A percentile compares a stretch with the other conserved stretches of the same genome.
phyloP scores from a whole-genome alignment of 2,888 invertebrate genomes.

The Drosophila nigricruria region DNA sequence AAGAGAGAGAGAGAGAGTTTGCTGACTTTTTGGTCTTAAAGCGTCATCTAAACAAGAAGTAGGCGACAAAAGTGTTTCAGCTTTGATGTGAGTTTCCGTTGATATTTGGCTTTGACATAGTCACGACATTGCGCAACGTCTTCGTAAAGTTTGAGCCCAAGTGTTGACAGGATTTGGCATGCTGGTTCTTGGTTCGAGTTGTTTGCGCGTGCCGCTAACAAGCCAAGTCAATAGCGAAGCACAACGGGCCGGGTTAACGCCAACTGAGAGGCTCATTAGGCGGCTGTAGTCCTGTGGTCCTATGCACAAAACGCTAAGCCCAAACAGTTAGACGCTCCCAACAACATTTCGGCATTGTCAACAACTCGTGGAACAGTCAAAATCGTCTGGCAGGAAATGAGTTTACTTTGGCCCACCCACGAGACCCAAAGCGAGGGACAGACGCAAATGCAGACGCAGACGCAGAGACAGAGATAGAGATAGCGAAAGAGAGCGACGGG shows the following conservation, averaged over 20 bases:
- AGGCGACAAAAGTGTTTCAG: neutral
- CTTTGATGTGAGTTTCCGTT: constrained; percentile 32
- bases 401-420: constrained; percentile 61
- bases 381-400: constrained; percentile 79
- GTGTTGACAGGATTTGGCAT: constrained; percentile 48
- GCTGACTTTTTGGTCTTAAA: constrained; percentile 10
- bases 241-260: constrained; percentile 30
- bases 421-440: constrained; percentile 13
- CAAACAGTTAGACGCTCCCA: constrained; percentile 28
- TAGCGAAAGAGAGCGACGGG: neutral
- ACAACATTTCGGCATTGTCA: constrained; percentile 66
- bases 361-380: constrained; percentile 74
- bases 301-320: constrained; percentile 45
- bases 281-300: constrained; percentile 30
- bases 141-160: constrained; percentile 23
- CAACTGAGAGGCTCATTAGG: constrained; percentile 60
- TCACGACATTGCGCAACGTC: neutral
- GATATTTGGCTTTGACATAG: neutral
- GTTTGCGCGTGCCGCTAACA: constrained; percentile 65
- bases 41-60: no score
- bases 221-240: constrained; percentile 69
- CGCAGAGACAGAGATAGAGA: neutral
- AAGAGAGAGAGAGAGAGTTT: neutral
- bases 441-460: neutral
- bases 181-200: constrained; percentile 26